Conservation (phyloP, 2,888 invertebrate genomes). For the Leptinotarsa rubiginosa region DNA sequence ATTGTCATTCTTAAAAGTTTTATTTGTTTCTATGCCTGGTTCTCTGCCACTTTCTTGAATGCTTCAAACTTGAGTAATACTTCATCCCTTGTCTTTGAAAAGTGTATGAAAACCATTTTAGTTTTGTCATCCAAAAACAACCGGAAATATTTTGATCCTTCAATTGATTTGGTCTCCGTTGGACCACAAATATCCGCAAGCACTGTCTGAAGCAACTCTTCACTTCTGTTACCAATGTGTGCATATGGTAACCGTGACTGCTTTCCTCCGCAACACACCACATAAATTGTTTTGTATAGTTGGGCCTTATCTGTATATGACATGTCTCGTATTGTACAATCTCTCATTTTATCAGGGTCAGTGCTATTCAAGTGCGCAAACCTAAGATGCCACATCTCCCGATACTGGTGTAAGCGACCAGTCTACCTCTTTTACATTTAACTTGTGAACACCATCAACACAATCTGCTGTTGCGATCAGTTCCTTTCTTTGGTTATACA, state of each 20-base stretch:
- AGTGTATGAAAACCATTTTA: no score
- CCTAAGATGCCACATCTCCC: background rate
- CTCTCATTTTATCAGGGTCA: conserved; percentile 17
- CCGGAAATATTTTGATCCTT: no score
- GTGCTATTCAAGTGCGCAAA: conserved; percentile 17
- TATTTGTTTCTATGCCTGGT: no score
- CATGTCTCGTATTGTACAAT: background rate
- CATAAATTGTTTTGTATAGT: conserved; percentile 18
- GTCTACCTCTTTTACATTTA: background rate
- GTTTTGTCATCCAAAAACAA: no score
- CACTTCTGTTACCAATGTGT: conserved; percentile 37
- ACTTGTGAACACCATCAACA: background rate
- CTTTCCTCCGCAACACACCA: conserved; percentile 51
- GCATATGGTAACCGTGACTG: conserved; percentile 52
- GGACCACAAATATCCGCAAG: no score
- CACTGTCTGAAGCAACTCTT: conserved; percentile 46
- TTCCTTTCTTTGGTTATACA: no score
- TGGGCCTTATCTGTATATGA: background rate
- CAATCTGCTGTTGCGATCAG: no score
- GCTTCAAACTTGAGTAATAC: no score
- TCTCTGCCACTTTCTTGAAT: no score
- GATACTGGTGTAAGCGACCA: background rate
- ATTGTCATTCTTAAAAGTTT: no score
- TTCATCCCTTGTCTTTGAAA: no score
- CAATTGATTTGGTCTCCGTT: no score